Percentiles rank a stretch among this genome's conserved stretches.
Conservation (phyloP, 2,797 vertebrate genomes). For the Myotis myotis region DNA sequence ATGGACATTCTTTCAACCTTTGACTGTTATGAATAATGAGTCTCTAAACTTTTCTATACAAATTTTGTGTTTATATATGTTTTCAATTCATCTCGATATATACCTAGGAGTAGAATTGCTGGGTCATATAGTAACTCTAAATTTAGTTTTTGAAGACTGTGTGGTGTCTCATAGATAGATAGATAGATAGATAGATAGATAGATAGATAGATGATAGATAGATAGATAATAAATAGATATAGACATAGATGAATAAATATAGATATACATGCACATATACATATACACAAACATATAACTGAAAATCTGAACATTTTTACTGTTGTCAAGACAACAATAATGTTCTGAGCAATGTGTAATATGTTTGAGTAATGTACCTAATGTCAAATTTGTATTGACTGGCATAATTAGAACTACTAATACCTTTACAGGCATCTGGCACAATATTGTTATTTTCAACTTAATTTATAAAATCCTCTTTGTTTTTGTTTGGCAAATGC, state of each 20-base stretch:
- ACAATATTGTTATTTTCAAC: not conserved
- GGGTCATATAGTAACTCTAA: not conserved
- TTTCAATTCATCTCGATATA: not conserved
- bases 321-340: not conserved
- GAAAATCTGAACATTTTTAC: not conserved
- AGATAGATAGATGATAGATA: too few species aligned
- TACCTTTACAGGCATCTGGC: not conserved
- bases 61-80: not conserved
- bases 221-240: too few species aligned
- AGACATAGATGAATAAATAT: not conserved
- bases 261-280: not conserved
- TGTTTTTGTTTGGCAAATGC: not conserved
- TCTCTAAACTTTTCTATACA: not conserved
- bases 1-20: too few species aligned
- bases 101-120: not conserved
- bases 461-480: not conserved
- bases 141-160: not conserved
- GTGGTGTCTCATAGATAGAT: too few species aligned
- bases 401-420: not conserved
- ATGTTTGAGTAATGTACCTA: not conserved
- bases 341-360: not conserved
- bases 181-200: too few species aligned
- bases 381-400: not conserved
- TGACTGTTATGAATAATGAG: too few species aligned
- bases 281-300: not conserved